These are phyloP conservation scores for Tragulus kanchil DNA, from an alignment of 2,113 vertebrate genomes.

Conservation along the genomic window DNA sequence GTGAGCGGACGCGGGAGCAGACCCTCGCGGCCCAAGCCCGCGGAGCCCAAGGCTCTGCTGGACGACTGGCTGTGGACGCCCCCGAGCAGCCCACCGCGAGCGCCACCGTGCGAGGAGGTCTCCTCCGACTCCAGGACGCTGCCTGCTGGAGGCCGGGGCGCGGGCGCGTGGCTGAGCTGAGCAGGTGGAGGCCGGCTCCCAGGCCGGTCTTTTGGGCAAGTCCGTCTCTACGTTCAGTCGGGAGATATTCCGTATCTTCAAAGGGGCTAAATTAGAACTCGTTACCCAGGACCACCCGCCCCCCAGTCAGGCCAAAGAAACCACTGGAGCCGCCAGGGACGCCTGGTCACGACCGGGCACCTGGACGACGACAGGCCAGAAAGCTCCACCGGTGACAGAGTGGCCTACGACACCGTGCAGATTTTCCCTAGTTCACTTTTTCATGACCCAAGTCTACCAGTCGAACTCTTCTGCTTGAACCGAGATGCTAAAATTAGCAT, in stretches of 20 bases:
- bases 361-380: background rate
- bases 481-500: background rate
- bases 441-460: background rate
- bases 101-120: no score
- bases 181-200: rapidly evolving
- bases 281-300: background rate
- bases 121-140: no score
- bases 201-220: background rate
- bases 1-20: no score
- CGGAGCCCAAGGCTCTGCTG: no score
- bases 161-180: rapidly evolving
- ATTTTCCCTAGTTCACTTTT: background rate
- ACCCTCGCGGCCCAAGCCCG: background rate
- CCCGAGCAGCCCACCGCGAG: no score
- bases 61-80: no score
- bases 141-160: no score
- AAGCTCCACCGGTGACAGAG: rapidly evolving
- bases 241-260: background rate
- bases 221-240: background rate
- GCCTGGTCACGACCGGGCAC: no score
- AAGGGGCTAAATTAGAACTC: background rate
- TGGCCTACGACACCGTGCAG: rapidly evolving
- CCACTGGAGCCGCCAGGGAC: no score
- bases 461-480: background rate
- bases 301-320: background rate